A percentile compares a stretch with the other conserved stretches of the same genome.
Conservation (phyloP, 2,888 invertebrate genomes). For the Tyria jacobaeae region DNA sequence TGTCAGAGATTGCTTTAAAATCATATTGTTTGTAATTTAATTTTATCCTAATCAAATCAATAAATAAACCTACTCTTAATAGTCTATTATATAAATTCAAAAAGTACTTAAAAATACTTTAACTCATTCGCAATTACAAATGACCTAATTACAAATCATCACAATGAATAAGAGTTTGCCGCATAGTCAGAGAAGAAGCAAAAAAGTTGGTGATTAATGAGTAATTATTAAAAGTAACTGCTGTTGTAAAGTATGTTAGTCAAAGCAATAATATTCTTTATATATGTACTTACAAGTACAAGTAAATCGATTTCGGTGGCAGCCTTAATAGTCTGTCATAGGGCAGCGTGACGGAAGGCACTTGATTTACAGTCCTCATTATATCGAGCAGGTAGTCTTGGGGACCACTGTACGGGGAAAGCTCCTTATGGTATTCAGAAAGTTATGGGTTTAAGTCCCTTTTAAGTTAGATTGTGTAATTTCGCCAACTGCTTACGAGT, state of each 20-base stretch:
- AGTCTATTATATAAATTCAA: neutral
- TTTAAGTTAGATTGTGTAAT: neutral
- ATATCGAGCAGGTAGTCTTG: neutral
- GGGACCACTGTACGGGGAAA: neutral
- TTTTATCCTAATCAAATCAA: too few species aligned
- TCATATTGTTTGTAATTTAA: neutral
- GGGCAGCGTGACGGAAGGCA: neutral
- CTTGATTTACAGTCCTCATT: neutral
- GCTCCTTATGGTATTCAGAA: neutral
- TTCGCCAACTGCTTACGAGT: neutral
- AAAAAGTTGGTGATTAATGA: too few species aligned
- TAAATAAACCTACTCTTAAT: too few species aligned
- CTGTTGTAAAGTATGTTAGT: too few species aligned
- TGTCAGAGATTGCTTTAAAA: too few species aligned
- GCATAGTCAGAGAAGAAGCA: too few species aligned
- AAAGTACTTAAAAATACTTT: too few species aligned
- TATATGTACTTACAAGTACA: neutral
- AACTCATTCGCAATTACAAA: too few species aligned
- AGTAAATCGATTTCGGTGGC: neutral
- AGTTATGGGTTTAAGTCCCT: constrained; percentile 2
- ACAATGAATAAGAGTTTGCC: too few species aligned
- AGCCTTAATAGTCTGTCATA: neutral
- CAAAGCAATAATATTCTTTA: too few species aligned
- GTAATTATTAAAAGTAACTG: too few species aligned
- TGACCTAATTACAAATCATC: too few species aligned